A percentile compares a stretch with the other conserved stretches of the same genome.
phyloP scores from a whole-genome alignment of 2,113 vertebrate species.

The Oncorhynchus nerka region DNA sequence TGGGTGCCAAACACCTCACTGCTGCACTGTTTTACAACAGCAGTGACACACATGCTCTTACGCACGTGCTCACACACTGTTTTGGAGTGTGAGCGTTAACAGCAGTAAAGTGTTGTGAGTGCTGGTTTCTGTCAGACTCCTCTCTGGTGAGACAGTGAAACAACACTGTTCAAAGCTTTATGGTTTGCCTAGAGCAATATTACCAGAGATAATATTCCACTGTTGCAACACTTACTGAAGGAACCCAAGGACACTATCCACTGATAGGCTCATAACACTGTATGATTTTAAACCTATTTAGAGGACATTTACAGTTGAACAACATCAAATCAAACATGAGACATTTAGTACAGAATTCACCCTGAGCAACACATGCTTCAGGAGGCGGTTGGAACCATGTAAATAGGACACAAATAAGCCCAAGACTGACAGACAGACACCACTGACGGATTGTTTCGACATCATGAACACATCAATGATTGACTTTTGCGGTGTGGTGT shows the following conservation, averaged over 20 bases:
- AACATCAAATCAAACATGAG: not conserved
- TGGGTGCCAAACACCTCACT: conserved; percentile 15
- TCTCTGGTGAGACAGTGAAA: conserved; percentile 11
- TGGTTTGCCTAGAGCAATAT: conserved; percentile 20
- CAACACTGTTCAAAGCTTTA: conserved; percentile 24
- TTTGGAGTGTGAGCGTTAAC: conserved; percentile 21
- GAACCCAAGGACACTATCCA: conserved; percentile 20
- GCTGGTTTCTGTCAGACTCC: conserved; percentile 43
- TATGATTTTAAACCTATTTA: not conserved
- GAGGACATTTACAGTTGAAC: not conserved
- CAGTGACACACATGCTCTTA: no score
- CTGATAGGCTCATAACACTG: not conserved
- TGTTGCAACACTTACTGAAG: conserved; percentile 25
- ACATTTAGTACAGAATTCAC: not conserved
- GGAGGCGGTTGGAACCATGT: not conserved
- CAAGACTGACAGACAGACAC: no score
- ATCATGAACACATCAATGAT: no score
- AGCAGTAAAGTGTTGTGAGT: not conserved
- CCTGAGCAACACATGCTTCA: not conserved
- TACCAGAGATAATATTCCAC: conserved; percentile 23
- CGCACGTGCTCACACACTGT: no score
- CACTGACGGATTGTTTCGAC: no score
- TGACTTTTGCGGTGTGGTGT: conserved; percentile 1
- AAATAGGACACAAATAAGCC: not conserved
- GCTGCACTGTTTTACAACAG: not conserved